Base-by-base conservation (phyloP, 2,113 vertebrate genomes). In the Accipiter cooperii region DNA sequence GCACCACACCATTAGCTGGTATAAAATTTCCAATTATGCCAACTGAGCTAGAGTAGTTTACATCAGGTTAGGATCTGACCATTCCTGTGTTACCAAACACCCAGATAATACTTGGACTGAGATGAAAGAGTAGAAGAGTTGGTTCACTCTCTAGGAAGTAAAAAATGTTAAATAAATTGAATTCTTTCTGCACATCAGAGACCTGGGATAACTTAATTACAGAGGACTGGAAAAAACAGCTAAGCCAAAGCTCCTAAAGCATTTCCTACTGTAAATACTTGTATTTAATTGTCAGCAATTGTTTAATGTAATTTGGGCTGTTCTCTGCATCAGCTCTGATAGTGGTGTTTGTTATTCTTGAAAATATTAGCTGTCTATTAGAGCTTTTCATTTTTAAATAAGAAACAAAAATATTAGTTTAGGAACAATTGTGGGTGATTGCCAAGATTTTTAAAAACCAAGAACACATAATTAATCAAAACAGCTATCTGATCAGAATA, bases 251-350 rank as follows among this genome's bases (percentile, higher is more conserved):
- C n/a, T 87, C n/a, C 70, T 89, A 60, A 78, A 87, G 57, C 73
- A 81, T 93, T 87, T 84, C 52, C 47, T 94, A 64, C 52, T 51
- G 51, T 87, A 78, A 92, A 86, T 92, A 47, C 51, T 82, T 82
- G 38, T 55, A 68, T 94, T 92, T 85, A 93, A 84, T 78, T 82
- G 69, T 90, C 61, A 96, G 73, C 80, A 87, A 17, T 88, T 95
- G 42, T 88, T 92, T 78, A 77, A 86, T 74, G 42, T 81, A 44
- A 87, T 93, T 87, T 93, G 38, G 69, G 38, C 42, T 89, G 55
- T 89, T 95, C 64, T 60, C 44, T 95, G 31, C 2, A 1, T 92
- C 69, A 91, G 38, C n/a, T 96, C n/a, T 79, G 84, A 93, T 82
- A 71, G 29, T 75, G 49, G 17, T 80, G 36, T 94, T 82, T 82